phyloP scores from a whole-genome alignment of 2,797 vertebrate genomes.

The Coracias cyanogaster region DNA sequence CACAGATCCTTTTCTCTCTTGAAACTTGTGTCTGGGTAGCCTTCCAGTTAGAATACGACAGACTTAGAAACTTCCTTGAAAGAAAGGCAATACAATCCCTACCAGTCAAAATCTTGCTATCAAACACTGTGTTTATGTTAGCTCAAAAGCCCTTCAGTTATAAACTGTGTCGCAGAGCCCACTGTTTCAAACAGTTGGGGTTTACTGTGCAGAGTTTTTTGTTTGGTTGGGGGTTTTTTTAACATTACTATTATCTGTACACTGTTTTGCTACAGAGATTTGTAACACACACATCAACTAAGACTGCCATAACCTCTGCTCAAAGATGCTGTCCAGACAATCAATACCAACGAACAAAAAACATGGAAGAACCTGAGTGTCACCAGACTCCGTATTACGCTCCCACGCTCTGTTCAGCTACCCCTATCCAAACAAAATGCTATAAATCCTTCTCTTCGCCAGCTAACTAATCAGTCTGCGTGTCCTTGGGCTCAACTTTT shows the following conservation, averaged over 20 bases:
- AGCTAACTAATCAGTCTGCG: not conserved
- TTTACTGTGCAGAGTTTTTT: not conserved
- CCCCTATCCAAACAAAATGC: not conserved
- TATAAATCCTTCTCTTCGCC: not conserved
- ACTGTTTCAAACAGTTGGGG: not conserved
- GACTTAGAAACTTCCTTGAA: not conserved
- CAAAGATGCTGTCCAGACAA: conserved; percentile 12
- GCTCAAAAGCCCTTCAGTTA: not conserved
- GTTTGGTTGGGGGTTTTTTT: not conserved
- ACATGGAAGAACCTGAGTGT: not conserved
- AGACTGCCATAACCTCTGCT: not conserved
- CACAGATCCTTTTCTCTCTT: not conserved
- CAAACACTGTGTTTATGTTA: not conserved
- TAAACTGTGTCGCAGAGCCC: not conserved
- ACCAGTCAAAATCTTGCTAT: not conserved
- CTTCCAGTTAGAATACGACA: not conserved
- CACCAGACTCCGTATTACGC: not conserved
- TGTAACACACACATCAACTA: not conserved
- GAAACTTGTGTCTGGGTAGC: not conserved
- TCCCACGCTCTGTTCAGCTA: not conserved
- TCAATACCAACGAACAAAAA: conserved; percentile 2
- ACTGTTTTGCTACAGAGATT: not conserved
- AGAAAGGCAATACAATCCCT: not conserved
- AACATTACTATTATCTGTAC: not conserved
- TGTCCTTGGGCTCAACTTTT: not conserved